Percentiles rank a stretch among this genome's conserved stretches.
These are phyloP conservation scores for Erebia aethiops DNA, from an alignment of 2,888 invertebrate species.

Conservation along the genomic window DNA sequence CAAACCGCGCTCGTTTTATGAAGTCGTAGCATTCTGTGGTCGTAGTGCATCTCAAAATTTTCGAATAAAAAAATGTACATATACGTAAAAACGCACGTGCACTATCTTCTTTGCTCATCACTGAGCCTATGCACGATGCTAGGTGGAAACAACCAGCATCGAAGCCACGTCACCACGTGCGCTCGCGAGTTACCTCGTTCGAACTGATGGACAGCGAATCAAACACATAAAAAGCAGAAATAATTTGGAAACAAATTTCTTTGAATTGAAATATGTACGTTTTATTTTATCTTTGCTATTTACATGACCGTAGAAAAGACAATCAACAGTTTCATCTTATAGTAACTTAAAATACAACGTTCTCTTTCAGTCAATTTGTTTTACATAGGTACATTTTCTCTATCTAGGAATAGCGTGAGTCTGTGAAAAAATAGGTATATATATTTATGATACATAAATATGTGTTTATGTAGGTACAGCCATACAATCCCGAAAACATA, in stretches of 20 bases:
- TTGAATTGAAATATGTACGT: constrained; percentile 57
- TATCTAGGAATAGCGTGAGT: constrained; percentile 55
- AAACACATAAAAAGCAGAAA: neutral
- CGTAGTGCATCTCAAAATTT: no score
- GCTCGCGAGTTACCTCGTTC: no score
- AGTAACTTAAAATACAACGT: constrained; percentile 75
- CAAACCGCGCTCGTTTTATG: no score
- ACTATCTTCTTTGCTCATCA: no score
- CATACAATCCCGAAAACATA: constrained; percentile 65
- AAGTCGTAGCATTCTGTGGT: no score
- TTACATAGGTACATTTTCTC: constrained; percentile 55
- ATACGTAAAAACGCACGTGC: no score
- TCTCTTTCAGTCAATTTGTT: constrained; percentile 73
- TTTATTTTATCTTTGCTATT: constrained; percentile 67
- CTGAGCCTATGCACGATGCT: no score
- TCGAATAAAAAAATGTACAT: no score
- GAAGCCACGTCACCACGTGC: no score
- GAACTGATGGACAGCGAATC: no score
- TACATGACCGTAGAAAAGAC: constrained; percentile 81
- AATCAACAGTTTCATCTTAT: constrained; percentile 68
- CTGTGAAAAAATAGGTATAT: constrained; percentile 74
- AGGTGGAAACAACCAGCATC: no score
- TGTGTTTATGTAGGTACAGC: constrained; percentile 29
- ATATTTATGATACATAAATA: constrained; percentile 44
- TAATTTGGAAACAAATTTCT: constrained; percentile 8